Base-by-base conservation (phyloP, 1,140 invertebrate genomes). In the Diachasmimorpha longicaudata region DNA sequence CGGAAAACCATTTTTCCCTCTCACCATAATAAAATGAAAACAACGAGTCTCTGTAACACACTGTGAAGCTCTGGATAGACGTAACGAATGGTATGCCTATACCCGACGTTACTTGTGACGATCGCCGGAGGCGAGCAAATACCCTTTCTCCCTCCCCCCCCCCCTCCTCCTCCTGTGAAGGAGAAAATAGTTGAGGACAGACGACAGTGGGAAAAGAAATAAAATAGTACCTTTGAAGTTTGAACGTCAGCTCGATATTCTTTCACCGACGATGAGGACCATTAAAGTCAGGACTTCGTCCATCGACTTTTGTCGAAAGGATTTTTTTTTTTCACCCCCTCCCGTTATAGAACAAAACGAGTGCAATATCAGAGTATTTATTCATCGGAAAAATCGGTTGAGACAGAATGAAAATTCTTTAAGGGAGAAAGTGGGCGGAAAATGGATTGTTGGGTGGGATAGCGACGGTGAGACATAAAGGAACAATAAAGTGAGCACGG, bases 181-280 rank as follows among this genome's bases (percentile, higher is more conserved):
- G 10, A 48, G 23, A 13, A 44, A 76, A 48, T 37, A 16, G 63
- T 74, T 39, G 55, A 58, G 67, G 48, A 76, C 36, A 52, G 52
- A 66, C 14, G 13, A 46, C 23, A 14, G 31, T 46, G 39, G 69
- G 69, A 52, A 46, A 71, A 72, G 71, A 52, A 46, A 44, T 36
- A 70, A 13, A 69, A 72, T 69, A 72, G 10, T 42, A 69, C 25
- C 68, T 36, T 63, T 63, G 58, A 63, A 63, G 58, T 63, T 63
- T 63, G 23, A 63, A 63, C 58, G 58, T 63, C 58, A 63, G 58
- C 58, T 63, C 58, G 58, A 63, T 63, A 63, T 63, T 63, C 58
- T 25, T 63, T 11, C 58, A 25, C 2, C 58, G 58, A 63, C 58
- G 21, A 63, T 63, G 58, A 63, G 58, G 58, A 63, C 58, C 58